Evolutionary conservation across 2,113 vertebrate species (phyloP).

Genomic region (Hippotragus niger): DNA sequence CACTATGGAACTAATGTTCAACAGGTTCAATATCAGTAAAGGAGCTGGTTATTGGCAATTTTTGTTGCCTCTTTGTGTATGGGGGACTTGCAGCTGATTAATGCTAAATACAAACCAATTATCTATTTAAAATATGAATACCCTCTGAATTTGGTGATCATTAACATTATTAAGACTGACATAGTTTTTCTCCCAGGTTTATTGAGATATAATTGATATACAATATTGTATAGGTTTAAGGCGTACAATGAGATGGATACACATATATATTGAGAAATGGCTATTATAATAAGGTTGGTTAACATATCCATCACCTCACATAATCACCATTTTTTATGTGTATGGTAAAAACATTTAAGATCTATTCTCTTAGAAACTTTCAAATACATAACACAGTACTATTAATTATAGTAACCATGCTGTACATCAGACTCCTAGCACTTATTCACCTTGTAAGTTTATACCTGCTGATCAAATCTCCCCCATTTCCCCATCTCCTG

Average conservation of each 20-base stretch:
- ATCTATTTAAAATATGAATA: not conserved
- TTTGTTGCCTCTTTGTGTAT: not conserved
- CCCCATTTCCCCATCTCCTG: not conserved
- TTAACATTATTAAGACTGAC: slow-evolving; percentile 2
- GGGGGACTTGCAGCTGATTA: not conserved
- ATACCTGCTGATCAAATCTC: not conserved
- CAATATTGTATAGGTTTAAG: not conserved
- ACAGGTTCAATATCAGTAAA: not conserved
- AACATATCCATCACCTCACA: not conserved
- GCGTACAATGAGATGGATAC: not conserved
- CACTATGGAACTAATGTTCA: slow-evolving; percentile 5
- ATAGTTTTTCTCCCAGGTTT: not conserved
- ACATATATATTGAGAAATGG: not conserved
- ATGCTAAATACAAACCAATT: slow-evolving; percentile 17
- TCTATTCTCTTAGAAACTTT: slow-evolving; percentile 1
- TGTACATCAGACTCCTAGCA: not conserved
- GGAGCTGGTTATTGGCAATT: not conserved
- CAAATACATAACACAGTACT: not conserved
- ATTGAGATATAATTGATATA: not conserved
- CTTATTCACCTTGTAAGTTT: not conserved
- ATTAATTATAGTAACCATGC: not conserved
- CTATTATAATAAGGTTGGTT: not conserved
- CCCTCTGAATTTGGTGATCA: slow-evolving; percentile 8
- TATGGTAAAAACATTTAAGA: not conserved
- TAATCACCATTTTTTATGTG: not conserved